phyloP scores from a whole-genome alignment of 1,140 invertebrate genomes.

The Diorhabda sublineata region DNA sequence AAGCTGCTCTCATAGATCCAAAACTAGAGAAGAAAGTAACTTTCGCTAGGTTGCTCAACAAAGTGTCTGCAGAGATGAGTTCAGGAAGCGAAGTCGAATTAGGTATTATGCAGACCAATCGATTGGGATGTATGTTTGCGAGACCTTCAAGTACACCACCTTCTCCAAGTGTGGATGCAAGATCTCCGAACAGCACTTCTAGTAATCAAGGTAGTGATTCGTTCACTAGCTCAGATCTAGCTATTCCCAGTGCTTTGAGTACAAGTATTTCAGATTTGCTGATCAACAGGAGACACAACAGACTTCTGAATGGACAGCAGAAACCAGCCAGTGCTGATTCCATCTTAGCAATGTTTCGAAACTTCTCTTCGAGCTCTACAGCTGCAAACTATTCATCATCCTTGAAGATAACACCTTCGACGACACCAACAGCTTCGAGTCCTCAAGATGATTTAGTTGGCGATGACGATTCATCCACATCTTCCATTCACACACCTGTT shows the following conservation, averaged over 20 bases:
- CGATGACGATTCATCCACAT: conserved; percentile 59
- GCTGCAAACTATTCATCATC: conserved; percentile 53
- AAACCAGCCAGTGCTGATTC: conserved; percentile 69
- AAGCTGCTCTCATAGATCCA: conserved; percentile 55
- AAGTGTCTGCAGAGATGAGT: conserved; percentile 69
- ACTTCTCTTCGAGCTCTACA: conserved; percentile 56
- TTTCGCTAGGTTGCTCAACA: conserved; percentile 67
- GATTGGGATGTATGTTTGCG: conserved; percentile 41
- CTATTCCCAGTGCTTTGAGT: conserved; percentile 44
- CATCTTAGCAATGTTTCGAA: conserved; percentile 68
- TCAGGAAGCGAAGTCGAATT: conserved; percentile 62
- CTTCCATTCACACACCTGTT: conserved; percentile 56
- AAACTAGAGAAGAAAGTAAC: conserved; percentile 72
- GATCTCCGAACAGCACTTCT: conserved; percentile 59
- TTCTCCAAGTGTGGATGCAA: conserved; percentile 52
- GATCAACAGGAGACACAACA: conserved; percentile 28
- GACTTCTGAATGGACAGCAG: conserved; percentile 41
- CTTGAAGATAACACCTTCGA: conserved; percentile 56
- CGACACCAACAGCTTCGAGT: conserved; percentile 62
- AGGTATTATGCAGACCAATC: conserved; percentile 48
- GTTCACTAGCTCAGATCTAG: conserved; percentile 61
- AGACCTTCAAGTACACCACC: conserved; percentile 52
- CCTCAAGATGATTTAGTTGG: conserved; percentile 62
- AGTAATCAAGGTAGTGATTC: conserved; percentile 68
- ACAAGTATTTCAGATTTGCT: conserved; percentile 45